A percentile compares a stretch with the other conserved stretches of the same genome.
Evolutionary conservation across 2,797 vertebrate species (phyloP).

Genomic region (Benthosema pterotum): DNA sequence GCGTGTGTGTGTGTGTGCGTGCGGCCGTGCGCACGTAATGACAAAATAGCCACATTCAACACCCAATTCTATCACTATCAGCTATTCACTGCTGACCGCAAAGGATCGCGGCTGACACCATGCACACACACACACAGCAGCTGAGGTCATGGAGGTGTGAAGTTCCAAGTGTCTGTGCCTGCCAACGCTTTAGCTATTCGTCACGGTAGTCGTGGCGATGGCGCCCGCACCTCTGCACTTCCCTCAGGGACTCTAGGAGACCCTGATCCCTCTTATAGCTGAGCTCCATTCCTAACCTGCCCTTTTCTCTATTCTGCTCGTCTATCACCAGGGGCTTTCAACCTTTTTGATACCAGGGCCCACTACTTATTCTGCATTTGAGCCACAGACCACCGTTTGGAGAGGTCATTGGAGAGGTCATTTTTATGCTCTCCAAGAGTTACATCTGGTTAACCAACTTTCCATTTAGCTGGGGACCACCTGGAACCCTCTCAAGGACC

Average conservation of each 20-base stretch:
- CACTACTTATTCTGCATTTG: too few species aligned
- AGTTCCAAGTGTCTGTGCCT: slow-evolving; percentile 31
- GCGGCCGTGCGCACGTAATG: too few species aligned
- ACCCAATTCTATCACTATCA: slow-evolving; percentile 48
- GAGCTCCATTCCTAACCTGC: slow-evolving; percentile 18
- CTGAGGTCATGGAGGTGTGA: slow-evolving; percentile 17
- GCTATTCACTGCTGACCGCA: slow-evolving; percentile 40
- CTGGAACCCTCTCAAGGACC: too few species aligned
- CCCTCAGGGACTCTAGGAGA: slow-evolving; percentile 24
- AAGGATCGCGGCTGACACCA: slow-evolving; percentile 25
- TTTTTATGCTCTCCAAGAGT: too few species aligned
- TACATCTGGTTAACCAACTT: too few species aligned
- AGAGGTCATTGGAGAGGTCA: too few species aligned
- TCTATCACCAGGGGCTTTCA: too few species aligned
- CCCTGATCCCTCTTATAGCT: too few species aligned
- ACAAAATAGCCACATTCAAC: slow-evolving; percentile 42
- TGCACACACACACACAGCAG: background rate
- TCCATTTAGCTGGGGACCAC: too few species aligned
- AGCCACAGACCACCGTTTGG: too few species aligned
- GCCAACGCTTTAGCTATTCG: slow-evolving; percentile 44
- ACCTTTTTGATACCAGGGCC: too few species aligned
- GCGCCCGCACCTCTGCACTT: slow-evolving; percentile 25
- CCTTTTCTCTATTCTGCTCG: slow-evolving; percentile 16
- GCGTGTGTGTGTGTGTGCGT: background rate
- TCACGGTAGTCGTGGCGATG: slow-evolving; percentile 26